phyloP scores from a whole-genome alignment of 1,140 invertebrate species.

The Drosophila leontia region DNA sequence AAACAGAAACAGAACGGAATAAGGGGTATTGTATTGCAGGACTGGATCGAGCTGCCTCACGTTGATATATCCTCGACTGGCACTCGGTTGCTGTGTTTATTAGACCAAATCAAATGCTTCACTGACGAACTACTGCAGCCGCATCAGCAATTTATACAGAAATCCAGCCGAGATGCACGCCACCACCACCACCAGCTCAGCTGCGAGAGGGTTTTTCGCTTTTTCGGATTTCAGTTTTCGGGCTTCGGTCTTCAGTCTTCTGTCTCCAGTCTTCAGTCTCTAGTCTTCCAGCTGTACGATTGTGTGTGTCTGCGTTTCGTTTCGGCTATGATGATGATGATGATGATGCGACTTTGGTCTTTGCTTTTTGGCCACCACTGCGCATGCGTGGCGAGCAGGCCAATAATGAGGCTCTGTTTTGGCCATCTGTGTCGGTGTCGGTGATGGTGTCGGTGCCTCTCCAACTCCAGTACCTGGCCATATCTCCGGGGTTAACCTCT shows the following conservation, averaged over 20 bases:
- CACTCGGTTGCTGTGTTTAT: constrained; percentile 82
- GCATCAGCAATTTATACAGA: constrained; percentile 85
- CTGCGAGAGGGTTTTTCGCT: constrained; percentile 52
- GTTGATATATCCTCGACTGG: constrained; percentile 69
- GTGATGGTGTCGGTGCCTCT: not conserved
- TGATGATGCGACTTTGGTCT: constrained; percentile 74
- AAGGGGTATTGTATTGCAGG: constrained; percentile 19
- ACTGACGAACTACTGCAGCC: constrained; percentile 82
- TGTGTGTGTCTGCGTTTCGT: constrained; percentile 19
- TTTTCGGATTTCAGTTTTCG: constrained; percentile 19
- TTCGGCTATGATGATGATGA: constrained; percentile 26
- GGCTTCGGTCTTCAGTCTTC: not conserved
- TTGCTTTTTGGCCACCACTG: constrained; percentile 48
- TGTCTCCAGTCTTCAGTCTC: constrained; percentile 2
- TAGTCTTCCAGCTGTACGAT: constrained; percentile 5
- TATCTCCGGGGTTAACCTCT: constrained; percentile 18
- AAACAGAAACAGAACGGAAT: constrained; percentile 39
- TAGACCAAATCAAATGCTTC: constrained; percentile 85
- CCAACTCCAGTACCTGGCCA: constrained; percentile 11
- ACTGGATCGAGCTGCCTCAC: constrained; percentile 58
- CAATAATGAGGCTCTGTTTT: constrained; percentile 63
- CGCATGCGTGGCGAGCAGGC: constrained; percentile 77
- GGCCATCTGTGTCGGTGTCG: constrained; percentile 32
- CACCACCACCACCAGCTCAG: constrained; percentile 44
- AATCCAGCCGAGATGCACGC: constrained; percentile 71